Base-by-base conservation (phyloP, 2,797 vertebrate species). In the Malacoraja senta region DNA sequence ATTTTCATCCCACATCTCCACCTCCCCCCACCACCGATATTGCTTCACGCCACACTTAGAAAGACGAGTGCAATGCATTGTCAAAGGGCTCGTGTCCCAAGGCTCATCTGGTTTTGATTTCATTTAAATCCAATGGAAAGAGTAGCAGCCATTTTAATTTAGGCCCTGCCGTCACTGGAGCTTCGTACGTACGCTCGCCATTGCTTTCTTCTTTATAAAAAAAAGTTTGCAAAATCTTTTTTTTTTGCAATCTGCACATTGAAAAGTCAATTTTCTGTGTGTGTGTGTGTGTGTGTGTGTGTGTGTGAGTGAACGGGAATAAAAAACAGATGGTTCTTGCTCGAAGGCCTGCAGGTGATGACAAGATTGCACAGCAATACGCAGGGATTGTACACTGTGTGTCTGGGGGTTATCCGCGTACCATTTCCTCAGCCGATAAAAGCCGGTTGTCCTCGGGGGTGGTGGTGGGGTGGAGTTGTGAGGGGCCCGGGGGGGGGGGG, bases 71-170 rank as follows among this genome's bases (percentile, higher is more conserved):
- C 68, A 65, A 88, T 65, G 32, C n/a, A 35, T 63, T 35, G 84
- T 35, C 63, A 68, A 88, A 88, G 84, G 35, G 24, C 65, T 88
- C n/a, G n/a, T 88, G 84, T 88, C n/a, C n/a, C 84, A 88, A 65
- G 7, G 19, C 61, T 68, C 84, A 88, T 88, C 84, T 88, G 84
- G 84, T 68, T 88, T 88, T 88, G 84, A 88, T 88, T 88, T 68
- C 63, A 88, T 21, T 68, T 88, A 35, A 88, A 32, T 32, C n/a
- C 12, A 68, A 35, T 68, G n/a, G 84, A 88, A 88, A 88, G n/a
- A 68, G 84, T 68, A 9, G 84, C 84, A 88, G 84, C 84, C 84
- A 88, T 88, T 68, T 88, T 88, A 88, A 68, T 68, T 88, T 88
- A 88, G n/a, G n/a, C 84, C 24, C 15, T 19, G n/a, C 35, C n/a